These are phyloP conservation scores for Poeciliopsis occidentalis DNA, from an alignment of 2,113 vertebrate genomes.

Conservation along the genomic window DNA sequence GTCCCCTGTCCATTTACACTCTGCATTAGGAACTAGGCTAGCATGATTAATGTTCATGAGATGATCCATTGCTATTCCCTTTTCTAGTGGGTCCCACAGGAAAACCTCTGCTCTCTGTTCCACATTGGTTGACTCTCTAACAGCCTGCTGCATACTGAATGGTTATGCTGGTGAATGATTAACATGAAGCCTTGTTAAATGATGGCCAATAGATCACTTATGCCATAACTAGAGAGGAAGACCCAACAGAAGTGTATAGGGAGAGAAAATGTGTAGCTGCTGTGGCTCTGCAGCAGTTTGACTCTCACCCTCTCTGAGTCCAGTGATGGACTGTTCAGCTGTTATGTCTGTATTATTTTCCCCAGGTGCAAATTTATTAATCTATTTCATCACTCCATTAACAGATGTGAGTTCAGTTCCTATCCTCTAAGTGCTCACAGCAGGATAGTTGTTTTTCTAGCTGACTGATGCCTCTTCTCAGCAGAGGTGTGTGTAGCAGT, in stretches of 20 bases:
- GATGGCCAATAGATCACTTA: conserved; percentile 69
- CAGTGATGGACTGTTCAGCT: conserved; percentile 7
- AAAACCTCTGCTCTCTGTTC: conserved; percentile 46
- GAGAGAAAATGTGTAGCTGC: conserved; percentile 13
- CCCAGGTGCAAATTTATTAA: conserved; percentile 8
- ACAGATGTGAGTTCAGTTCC: conserved; percentile 16
- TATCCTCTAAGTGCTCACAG: conserved; percentile 4
- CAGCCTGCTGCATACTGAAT: conserved; percentile 35
- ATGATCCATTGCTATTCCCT: conserved; percentile 58
- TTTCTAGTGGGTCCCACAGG: conserved; percentile 44
- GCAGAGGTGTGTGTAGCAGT: conserved; percentile 16
- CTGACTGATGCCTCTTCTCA: conserved; percentile 5
- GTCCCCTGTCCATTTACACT: conserved; percentile 32
- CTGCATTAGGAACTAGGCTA: conserved; percentile 60
- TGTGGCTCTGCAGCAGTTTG: neutral
- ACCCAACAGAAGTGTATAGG: conserved; percentile 40
- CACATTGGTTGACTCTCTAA: conserved; percentile 41
- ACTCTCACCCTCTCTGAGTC: neutral
- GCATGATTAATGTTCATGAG: conserved; percentile 69
- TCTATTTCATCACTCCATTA: conserved; percentile 18
- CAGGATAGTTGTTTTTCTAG: conserved; percentile 4
- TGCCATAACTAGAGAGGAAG: conserved; percentile 47
- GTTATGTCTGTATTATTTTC: conserved; percentile 4
- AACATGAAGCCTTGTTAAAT: conserved; percentile 66
- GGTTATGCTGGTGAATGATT: conserved; percentile 67